Conservation (phyloP, 2,113 vertebrate species). For the Marcusenius ussheri region DNA sequence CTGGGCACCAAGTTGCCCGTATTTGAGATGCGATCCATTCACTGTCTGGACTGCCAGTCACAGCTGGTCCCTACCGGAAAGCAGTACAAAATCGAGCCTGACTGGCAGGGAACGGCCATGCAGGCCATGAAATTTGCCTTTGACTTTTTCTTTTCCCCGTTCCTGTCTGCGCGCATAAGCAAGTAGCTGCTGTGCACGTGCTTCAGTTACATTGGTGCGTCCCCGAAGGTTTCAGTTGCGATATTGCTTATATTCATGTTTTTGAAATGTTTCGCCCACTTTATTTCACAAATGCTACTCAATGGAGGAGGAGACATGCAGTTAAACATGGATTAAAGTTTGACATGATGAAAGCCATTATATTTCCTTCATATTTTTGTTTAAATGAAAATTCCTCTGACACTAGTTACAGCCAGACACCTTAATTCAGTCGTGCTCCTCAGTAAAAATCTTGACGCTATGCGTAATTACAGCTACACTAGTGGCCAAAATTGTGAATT, state of each 20-base stretch:
- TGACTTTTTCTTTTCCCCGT: constrained; percentile 93
- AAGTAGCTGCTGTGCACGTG: constrained; percentile 23
- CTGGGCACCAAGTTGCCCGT: constrained; percentile 80
- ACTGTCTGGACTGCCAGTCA: constrained; percentile 81
- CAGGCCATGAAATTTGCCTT: constrained; percentile 84
- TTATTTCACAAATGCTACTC: not conserved
- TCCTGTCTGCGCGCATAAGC: constrained; percentile 70
- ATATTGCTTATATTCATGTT: not conserved
- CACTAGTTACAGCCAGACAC: not conserved
- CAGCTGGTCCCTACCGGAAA: constrained; percentile 61
- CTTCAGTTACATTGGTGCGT: too few species aligned
- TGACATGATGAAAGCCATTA: not conserved
- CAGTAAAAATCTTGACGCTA: not conserved
- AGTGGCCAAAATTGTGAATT: too few species aligned
- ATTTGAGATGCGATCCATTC: constrained; percentile 89
- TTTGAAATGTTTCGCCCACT: not conserved
- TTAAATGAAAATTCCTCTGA: not conserved
- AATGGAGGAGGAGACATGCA: not conserved
- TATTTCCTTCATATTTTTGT: not conserved
- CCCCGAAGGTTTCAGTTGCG: not conserved
- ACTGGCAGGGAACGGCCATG: constrained; percentile 81
- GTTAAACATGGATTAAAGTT: not conserved
- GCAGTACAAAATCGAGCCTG: constrained; percentile 85
- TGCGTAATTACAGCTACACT: not conserved
- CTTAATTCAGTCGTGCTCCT: not conserved